phyloP scores from a whole-genome alignment of 2,888 invertebrate genomes.

The Taphrorychus bicolor region DNA sequence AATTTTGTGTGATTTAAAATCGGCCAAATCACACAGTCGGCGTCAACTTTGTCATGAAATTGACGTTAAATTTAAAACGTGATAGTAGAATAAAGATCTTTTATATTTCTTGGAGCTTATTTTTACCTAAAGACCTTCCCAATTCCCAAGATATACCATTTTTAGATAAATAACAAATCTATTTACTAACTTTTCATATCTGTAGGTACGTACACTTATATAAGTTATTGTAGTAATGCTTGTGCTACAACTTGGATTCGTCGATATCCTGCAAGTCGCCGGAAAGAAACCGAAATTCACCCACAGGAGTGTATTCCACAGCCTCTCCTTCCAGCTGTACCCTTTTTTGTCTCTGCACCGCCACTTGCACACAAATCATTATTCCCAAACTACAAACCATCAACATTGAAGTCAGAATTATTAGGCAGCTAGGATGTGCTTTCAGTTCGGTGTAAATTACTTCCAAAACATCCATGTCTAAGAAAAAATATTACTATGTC shows the following conservation, averaged over 20 bases:
- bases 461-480: background rate
- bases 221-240: too few species aligned
- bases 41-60: conserved; percentile 80
- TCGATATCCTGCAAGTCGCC: background rate
- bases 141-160: too few species aligned
- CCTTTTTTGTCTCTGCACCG: background rate
- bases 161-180: too few species aligned
- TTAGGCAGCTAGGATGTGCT: background rate
- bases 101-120: too few species aligned
- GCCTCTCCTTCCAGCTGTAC: background rate
- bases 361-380: background rate
- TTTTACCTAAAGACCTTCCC: too few species aligned
- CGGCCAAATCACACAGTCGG: conserved; percentile 84
- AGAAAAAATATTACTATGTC: background rate
- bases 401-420: background rate
- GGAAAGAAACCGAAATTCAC: background rate
- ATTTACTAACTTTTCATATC: too few species aligned
- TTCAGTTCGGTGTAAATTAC: background rate
- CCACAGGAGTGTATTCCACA: background rate
- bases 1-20: conserved; percentile 83
- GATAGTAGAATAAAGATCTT: too few species aligned
- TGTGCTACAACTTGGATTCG: conserved; percentile 3
- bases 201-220: too few species aligned
- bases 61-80: too few species aligned
- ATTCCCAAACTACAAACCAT: background rate